Conservation (phyloP, 2,113 vertebrate genomes). For the Limanda limanda region DNA sequence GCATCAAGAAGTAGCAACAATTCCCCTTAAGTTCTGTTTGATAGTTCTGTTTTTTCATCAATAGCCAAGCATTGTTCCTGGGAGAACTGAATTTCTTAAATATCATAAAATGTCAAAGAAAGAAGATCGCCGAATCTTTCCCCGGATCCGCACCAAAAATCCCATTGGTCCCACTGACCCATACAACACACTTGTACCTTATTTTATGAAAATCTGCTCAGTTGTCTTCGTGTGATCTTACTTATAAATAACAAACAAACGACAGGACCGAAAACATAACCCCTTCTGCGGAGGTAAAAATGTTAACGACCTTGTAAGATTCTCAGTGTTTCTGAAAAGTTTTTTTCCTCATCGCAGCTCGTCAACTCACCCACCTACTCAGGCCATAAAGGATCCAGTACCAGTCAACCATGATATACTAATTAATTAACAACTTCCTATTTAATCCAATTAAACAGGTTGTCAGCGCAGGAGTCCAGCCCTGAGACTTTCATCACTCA, state of each 20-base stretch:
- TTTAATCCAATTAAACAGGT: conserved; percentile 81
- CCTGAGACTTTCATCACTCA: conserved; percentile 71
- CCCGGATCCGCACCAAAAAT: too few relatives aligned
- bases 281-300: neutral
- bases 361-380: conserved; percentile 41
- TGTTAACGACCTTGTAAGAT: conserved; percentile 11
- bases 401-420: conserved; percentile 62
- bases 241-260: neutral
- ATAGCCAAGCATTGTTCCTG: too few relatives aligned
- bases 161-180: too few relatives aligned
- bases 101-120: too few relatives aligned
- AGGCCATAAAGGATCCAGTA: conserved; percentile 32
- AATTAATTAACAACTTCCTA: conserved; percentile 75
- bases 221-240: too few relatives aligned
- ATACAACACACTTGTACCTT: too few relatives aligned
- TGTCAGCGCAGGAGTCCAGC: conserved; percentile 67
- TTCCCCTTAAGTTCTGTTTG: too few relatives aligned
- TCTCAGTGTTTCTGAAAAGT: conserved; percentile 15
- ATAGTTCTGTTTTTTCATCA: too few relatives aligned
- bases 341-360: conserved; percentile 7
- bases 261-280: neutral
- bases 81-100: too few relatives aligned
- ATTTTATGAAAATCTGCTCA: too few relatives aligned
- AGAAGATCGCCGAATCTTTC: too few relatives aligned
- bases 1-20: too few relatives aligned